Percentiles rank a stretch among this genome's conserved stretches.
These are phyloP conservation scores for Ageneiosus marmoratus DNA, from an alignment of 2,113 vertebrate genomes.

Conservation along the genomic window DNA sequence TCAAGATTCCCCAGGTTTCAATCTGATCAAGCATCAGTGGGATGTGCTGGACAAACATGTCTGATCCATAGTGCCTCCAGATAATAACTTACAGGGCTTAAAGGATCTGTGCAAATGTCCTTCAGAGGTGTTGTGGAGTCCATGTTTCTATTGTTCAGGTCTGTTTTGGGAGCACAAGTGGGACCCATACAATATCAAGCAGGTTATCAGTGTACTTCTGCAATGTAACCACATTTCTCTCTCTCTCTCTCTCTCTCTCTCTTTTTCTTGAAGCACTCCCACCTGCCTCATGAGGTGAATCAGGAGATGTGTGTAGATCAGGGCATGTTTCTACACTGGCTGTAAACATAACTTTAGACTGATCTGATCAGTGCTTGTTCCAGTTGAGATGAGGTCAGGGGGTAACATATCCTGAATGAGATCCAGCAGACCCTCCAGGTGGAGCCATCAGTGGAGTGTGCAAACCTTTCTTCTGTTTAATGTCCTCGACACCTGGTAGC, in stretches of 20 bases:
- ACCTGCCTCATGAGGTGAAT: neutral
- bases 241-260: neutral
- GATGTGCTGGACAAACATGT: no score
- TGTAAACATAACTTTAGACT: neutral
- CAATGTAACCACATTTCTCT: neutral
- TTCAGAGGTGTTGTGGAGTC: no score
- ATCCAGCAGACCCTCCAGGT: neutral
- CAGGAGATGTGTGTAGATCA: slow-evolving; percentile 5
- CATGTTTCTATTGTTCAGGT: no score
- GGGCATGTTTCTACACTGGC: neutral
- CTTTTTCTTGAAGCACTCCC: neutral
- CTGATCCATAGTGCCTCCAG: no score
- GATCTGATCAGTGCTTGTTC: neutral
- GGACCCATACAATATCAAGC: no score
- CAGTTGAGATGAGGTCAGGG: neutral
- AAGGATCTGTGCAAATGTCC: no score
- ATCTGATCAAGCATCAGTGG: no score
- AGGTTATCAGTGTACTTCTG: neutral
- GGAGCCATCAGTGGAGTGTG: neutral
- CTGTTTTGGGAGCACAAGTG: no score
- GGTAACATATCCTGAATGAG: neutral
- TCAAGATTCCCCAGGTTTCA: no score
- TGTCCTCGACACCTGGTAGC: neutral
- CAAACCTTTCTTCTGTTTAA: neutral
- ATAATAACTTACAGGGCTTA: no score